Conservation (phyloP, 2,888 invertebrate species). For the Erebia ligea region DNA sequence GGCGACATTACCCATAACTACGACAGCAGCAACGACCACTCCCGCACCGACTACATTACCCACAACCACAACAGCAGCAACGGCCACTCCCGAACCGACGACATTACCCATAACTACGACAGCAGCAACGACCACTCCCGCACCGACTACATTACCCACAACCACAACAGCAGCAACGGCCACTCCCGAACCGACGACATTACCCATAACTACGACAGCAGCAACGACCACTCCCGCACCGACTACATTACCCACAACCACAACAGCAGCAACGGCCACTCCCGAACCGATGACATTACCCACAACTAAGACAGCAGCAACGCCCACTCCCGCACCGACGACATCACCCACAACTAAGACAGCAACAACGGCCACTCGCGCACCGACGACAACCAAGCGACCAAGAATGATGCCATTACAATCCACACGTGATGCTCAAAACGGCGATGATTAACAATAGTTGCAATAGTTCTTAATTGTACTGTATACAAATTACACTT, state of each 20-base stretch:
- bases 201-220: conserved; percentile 25
- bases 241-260: too few species aligned
- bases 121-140: conserved; percentile 22
- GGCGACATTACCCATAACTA: conserved; percentile 27
- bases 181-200: neutral
- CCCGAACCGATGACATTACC: conserved; percentile 28
- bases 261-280: conserved; percentile 30
- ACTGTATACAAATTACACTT: too few species aligned
- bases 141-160: conserved; percentile 29
- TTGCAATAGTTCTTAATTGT: too few species aligned
- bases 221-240: neutral
- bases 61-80: conserved; percentile 26
- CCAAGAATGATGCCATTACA: too few species aligned
- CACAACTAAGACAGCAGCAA: conserved; percentile 21
- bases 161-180: conserved; percentile 18
- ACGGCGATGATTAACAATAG: too few species aligned
- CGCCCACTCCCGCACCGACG: conserved; percentile 32
- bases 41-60: conserved; percentile 18
- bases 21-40: conserved; percentile 11
- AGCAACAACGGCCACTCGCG: neutral
- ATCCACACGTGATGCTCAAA: too few species aligned
- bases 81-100: conserved; percentile 29
- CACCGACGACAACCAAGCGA: too few species aligned
- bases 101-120: conserved; percentile 34
- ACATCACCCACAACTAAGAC: conserved; percentile 26